Evolutionary conservation across 2,113 vertebrate species (phyloP).

Genomic region (Eulacestoma nigropectus): DNA sequence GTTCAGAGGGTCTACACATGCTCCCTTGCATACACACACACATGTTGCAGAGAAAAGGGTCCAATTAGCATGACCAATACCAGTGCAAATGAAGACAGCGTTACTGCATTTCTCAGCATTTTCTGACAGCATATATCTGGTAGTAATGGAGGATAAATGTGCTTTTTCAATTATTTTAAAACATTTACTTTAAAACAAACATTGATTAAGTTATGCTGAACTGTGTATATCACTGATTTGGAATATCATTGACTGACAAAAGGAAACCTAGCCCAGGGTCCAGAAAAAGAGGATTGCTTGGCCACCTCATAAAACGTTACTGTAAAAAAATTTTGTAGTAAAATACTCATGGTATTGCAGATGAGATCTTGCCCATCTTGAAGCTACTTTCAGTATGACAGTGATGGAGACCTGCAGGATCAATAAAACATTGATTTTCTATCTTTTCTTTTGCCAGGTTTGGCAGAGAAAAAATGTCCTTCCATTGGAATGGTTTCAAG

Average conservation of each 20-base stretch:
- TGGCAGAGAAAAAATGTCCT: constrained; percentile 80
- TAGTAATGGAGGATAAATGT: not conserved
- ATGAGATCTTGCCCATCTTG: not conserved
- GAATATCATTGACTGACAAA: not conserved
- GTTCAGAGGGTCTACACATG: not conserved
- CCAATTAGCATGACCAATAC: not conserved
- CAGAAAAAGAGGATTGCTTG: not conserved
- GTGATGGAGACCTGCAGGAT: not conserved
- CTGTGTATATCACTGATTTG: not conserved
- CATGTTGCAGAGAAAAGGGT: not conserved
- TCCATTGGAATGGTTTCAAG: constrained; percentile 82
- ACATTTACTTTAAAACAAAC: not conserved
- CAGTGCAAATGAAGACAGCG: not conserved
- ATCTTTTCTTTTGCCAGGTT: constrained; percentile 43
- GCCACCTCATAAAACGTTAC: not conserved
- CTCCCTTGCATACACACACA: not conserved
- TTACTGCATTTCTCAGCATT: not conserved
- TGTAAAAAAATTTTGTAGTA: not conserved
- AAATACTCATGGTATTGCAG: not conserved
- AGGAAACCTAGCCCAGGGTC: not conserved
- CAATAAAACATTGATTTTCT: not conserved
- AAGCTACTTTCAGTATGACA: not conserved
- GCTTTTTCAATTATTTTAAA: not conserved
- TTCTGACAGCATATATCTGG: not conserved
- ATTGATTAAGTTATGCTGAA: not conserved